Conservation (phyloP, 2,797 vertebrate species). For the Pogonophryne albipinna region DNA sequence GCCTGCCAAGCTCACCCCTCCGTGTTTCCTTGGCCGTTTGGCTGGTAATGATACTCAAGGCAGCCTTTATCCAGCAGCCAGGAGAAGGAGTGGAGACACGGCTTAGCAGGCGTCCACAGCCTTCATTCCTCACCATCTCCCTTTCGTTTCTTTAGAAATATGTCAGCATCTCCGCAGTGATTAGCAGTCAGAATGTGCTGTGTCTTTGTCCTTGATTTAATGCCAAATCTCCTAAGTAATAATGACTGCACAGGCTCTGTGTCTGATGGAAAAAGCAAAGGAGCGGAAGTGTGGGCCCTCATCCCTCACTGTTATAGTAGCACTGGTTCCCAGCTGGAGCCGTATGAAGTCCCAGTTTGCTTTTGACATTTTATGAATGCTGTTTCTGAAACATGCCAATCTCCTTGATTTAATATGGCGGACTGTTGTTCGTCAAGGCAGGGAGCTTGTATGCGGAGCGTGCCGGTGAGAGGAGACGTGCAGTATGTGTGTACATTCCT, state of each 20-base stretch:
- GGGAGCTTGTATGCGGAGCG: slow-evolving; percentile 52
- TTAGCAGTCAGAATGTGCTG: slow-evolving; percentile 75
- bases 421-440: slow-evolving; percentile 58
- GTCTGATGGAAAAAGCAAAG: slow-evolving; percentile 54
- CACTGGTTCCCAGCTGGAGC: slow-evolving; percentile 63
- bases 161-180: slow-evolving; percentile 65
- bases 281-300: slow-evolving; percentile 50
- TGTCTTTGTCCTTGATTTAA: slow-evolving; percentile 81
- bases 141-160: slow-evolving; percentile 65
- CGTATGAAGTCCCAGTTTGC: slow-evolving; percentile 58
- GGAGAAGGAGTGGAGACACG: slow-evolving; percentile 45
- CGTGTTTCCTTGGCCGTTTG: slow-evolving; percentile 52
- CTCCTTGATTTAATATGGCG: slow-evolving; percentile 77
- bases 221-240: slow-evolving; percentile 78
- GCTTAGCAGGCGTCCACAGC: slow-evolving; percentile 49
- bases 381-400: slow-evolving; percentile 81
- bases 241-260: slow-evolving; percentile 71
- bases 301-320: slow-evolving; percentile 46
- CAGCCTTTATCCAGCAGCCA: slow-evolving; percentile 53
- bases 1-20: slow-evolving; percentile 50
- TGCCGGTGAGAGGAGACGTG: slow-evolving; percentile 28
- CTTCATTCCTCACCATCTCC: slow-evolving; percentile 42
- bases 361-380: slow-evolving; percentile 77
- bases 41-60: slow-evolving; percentile 54
- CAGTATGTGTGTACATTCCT: slow-evolving; percentile 51